These are phyloP conservation scores for Psammodynastes pulverulentus DNA, from an alignment of 2,113 vertebrate genomes.

Conservation along the genomic window DNA sequence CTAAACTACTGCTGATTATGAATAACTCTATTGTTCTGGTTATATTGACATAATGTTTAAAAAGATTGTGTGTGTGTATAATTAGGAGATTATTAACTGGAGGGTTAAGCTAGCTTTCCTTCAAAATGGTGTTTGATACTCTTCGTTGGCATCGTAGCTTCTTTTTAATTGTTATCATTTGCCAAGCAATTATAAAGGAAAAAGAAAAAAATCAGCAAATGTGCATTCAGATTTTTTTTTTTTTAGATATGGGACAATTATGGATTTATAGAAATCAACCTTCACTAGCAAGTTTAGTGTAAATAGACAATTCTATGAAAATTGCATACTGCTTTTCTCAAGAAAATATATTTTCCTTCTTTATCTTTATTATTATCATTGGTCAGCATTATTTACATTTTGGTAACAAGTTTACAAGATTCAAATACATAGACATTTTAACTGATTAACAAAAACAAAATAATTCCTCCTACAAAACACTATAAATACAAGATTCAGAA, in stretches of 20 bases:
- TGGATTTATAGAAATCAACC: not conserved
- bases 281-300: not conserved
- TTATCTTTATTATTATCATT: not conserved
- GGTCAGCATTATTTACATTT: not conserved
- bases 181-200: not conserved
- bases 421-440: not conserved
- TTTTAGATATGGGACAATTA: not conserved
- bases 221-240: not conserved
- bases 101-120: constrained; percentile 39
- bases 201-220: not conserved
- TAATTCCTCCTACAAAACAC: not conserved
- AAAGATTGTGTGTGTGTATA: not conserved
- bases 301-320: not conserved
- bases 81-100: constrained; percentile 17
- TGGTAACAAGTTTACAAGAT: not conserved
- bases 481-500: not conserved
- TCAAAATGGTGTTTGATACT: constrained; percentile 28
- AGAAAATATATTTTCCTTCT: not conserved
- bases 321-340: not conserved
- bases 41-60: constrained; percentile 25
- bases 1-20: not conserved
- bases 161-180: constrained; percentile 25
- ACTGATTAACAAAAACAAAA: not conserved
- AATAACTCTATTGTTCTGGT: not conserved
- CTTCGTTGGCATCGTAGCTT: not conserved